A percentile compares a stretch with the other conserved stretches of the same genome.
Evolutionary conservation across 2,113 vertebrate genomes (phyloP).

Genomic region (Percina caprodes): DNA sequence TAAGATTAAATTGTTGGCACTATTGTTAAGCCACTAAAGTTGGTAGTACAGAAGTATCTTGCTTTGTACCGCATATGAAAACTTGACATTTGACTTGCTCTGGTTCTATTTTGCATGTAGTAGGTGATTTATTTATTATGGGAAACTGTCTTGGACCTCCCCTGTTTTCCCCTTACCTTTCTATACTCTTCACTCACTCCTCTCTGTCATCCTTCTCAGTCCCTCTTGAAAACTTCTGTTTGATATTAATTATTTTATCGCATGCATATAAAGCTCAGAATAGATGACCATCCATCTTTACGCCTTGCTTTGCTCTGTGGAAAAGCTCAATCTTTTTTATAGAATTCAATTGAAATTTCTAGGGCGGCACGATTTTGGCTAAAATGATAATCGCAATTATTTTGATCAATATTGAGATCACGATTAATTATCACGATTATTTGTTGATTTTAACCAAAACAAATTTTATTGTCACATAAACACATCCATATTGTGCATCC

Average conservation of each 20-base stretch:
- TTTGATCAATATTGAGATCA: no score
- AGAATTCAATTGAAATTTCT: slow-evolving; percentile 22
- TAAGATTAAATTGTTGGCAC: neutral
- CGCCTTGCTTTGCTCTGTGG: slow-evolving; percentile 31
- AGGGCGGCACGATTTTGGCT: no score
- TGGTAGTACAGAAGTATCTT: no score
- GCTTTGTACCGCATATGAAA: neutral
- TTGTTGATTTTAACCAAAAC: no score
- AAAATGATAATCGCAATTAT: no score
- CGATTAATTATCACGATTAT: no score
- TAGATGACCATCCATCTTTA: slow-evolving; percentile 50
- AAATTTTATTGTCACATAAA: no score
- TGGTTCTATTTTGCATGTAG: neutral
- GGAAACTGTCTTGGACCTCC: neutral
- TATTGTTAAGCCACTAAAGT: neutral
- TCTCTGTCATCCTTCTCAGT: neutral
- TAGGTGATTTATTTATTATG: slow-evolving; percentile 9
- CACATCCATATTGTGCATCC: no score
- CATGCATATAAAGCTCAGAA: slow-evolving; percentile 39
- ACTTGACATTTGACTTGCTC: neutral
- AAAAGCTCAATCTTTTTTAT: slow-evolving; percentile 45
- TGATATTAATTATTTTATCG: slow-evolving; percentile 46
- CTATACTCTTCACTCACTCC: neutral
- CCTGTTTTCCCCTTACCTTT: neutral
- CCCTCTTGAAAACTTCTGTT: slow-evolving; percentile 37